A percentile compares a stretch with the other conserved stretches of the same genome.
These are phyloP conservation scores for Antechinus stuartii DNA, from an alignment of 2,113 vertebrate species.

Conservation along the genomic window DNA sequence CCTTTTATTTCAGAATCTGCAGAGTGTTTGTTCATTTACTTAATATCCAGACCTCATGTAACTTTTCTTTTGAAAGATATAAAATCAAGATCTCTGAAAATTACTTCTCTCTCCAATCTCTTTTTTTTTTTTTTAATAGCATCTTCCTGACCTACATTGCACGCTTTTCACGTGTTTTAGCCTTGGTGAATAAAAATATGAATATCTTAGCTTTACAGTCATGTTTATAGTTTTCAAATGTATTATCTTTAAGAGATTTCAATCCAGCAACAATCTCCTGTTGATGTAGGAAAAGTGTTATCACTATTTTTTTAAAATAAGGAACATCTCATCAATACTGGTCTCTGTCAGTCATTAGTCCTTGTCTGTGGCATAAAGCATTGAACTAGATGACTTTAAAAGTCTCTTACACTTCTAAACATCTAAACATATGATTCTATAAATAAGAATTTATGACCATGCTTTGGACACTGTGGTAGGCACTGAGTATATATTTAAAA, in stretches of 20 bases:
- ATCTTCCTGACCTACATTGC: not conserved
- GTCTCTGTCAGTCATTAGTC: not conserved
- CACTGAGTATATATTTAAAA: not conserved
- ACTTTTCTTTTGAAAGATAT: slow-evolving; percentile 26
- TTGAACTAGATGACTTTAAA: not conserved
- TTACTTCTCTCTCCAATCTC: not conserved
- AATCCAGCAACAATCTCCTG: not conserved
- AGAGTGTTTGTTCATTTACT: slow-evolving; percentile 6
- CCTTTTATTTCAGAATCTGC: slow-evolving; percentile 20
- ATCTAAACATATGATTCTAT: not conserved
- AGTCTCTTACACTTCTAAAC: not conserved
- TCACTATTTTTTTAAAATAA: not conserved
- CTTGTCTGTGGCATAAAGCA: not conserved
- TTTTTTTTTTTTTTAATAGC: not conserved
- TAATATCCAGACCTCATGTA: not conserved
- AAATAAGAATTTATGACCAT: not conserved
- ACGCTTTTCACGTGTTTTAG: not conserved
- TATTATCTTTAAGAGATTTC: not conserved
- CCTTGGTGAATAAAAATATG: not conserved
- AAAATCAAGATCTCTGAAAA: not conserved
- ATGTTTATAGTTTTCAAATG: not conserved
- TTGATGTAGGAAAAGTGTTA: not conserved
- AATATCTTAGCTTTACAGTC: not conserved
- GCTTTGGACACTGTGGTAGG: not conserved
- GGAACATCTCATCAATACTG: not conserved